Conservation (phyloP, 2,113 vertebrate genomes). For the Tachysurus vachellii region DNA sequence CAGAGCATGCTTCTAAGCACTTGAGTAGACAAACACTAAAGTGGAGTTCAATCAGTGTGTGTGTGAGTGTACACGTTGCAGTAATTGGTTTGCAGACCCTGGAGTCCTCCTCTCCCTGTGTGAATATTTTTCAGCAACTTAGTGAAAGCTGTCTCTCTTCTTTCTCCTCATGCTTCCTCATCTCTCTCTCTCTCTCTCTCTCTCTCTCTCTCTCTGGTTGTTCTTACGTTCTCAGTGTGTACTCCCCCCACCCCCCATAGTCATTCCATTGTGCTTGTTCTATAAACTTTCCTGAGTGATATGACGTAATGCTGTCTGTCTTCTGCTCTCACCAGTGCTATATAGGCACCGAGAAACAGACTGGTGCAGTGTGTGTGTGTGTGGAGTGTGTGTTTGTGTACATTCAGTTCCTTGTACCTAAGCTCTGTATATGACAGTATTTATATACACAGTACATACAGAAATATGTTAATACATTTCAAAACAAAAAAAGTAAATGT, state of each 20-base stretch:
- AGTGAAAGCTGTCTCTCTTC: slow-evolving; percentile 13
- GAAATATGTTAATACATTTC: no score
- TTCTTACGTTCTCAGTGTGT: background rate
- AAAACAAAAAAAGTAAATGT: no score
- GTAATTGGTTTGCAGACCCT: slow-evolving; percentile 38
- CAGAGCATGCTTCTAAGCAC: slow-evolving; percentile 53
- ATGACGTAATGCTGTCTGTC: slow-evolving; percentile 48
- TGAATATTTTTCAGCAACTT: slow-evolving; percentile 40
- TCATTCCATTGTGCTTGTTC: slow-evolving; percentile 8
- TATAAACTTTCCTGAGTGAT: slow-evolving; percentile 18
- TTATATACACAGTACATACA: no score
- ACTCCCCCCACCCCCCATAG: background rate
- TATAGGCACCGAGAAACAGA: background rate
- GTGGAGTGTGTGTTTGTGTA: background rate
- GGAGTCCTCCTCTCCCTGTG: slow-evolving; percentile 40
- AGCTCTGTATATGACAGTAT: slow-evolving; percentile 54
- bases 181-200: background rate
- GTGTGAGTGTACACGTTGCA: slow-evolving; percentile 25
- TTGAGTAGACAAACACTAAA: slow-evolving; percentile 69
- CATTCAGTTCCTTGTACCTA: background rate
- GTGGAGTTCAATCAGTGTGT: slow-evolving; percentile 66
- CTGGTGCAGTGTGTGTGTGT: background rate
- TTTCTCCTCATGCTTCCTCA: background rate
- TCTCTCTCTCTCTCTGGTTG: slow-evolving; percentile 15
- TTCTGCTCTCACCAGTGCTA: background rate